phyloP scores from a whole-genome alignment of 1,140 invertebrate genomes.

The Panonychus citri region DNA sequence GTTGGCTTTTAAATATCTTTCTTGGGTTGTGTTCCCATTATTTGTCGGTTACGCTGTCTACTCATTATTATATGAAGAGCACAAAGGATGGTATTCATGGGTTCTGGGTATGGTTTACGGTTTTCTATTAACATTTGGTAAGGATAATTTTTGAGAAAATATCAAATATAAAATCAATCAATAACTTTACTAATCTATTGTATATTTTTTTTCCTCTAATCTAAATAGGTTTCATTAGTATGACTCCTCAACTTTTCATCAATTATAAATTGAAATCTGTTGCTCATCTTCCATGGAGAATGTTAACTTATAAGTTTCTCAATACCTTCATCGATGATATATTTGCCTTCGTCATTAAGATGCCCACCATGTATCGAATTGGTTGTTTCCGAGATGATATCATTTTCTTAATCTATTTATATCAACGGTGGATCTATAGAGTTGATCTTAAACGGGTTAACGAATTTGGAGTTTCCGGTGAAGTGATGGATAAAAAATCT shows the following conservation, averaged over 20 bases:
- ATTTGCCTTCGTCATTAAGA: constrained; percentile 98
- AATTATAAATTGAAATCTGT: constrained; percentile 98
- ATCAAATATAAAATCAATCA: not conserved
- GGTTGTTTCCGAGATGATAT: constrained; percentile 96
- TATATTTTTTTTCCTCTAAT: constrained; percentile 5
- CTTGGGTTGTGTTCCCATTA: constrained; percentile 82
- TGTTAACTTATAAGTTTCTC: constrained; percentile 99
- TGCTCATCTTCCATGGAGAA: constrained; percentile 93
- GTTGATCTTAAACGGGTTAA: constrained; percentile 80
- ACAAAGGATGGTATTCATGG: constrained; percentile 88
- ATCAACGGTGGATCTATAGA: constrained; percentile 94
- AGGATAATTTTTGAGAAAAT: constrained; percentile 8
- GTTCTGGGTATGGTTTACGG: constrained; percentile 86
- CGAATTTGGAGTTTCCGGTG: constrained; percentile 63
- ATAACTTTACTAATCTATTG: no score
- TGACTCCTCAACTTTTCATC: constrained; percentile 97
- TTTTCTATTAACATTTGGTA: constrained; percentile 85
- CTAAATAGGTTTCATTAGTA: constrained; percentile 82
- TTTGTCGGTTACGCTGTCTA: constrained; percentile 78
- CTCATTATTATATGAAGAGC: constrained; percentile 87
- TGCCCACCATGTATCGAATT: constrained; percentile 80
- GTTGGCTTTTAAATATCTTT: constrained; percentile 87
- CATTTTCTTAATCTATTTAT: constrained; percentile 93
- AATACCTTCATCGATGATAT: constrained; percentile 99
- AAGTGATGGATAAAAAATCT: constrained; percentile 20